Conservation (phyloP, 2,888 invertebrate genomes). For the Hirudinaria manillensis region DNA sequence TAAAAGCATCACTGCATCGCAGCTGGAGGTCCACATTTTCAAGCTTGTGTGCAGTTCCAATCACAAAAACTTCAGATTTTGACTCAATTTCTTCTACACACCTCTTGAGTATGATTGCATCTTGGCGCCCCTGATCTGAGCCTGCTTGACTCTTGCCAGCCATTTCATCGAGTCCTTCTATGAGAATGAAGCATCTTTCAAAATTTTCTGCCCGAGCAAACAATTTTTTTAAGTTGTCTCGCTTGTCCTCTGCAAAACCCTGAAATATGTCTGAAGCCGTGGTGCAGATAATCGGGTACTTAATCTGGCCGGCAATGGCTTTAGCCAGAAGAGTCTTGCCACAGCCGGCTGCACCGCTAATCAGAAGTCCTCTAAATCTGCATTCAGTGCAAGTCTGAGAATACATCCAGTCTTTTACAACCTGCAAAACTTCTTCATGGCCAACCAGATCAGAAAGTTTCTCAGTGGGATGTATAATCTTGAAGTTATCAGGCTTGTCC, state of each 20-base stretch:
- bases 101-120: not conserved
- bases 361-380: constrained; percentile 1
- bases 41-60: constrained; percentile 5
- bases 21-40: constrained; percentile 8
- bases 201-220: constrained; percentile 11
- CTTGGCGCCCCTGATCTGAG: too few species aligned
- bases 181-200: constrained; percentile 18
- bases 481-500: not conserved
- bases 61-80: constrained; percentile 8
- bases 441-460: constrained; percentile 13
- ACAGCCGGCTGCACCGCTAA: constrained; percentile 19
- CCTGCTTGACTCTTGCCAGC: not conserved
- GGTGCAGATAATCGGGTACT: not conserved
- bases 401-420: too few species aligned
- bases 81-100: not conserved
- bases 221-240: constrained; percentile 13
- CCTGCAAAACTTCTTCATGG: not conserved
- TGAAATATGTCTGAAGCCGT: not conserved
- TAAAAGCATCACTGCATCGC: not conserved
- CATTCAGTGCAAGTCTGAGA: too few species aligned
- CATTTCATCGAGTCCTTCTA: constrained; percentile 18
- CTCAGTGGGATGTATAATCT: not conserved
- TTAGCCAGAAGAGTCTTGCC: constrained; percentile 23
- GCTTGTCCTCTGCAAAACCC: constrained; percentile 11
- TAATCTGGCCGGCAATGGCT: not conserved